Base-by-base conservation (phyloP, 2,113 vertebrate genomes). In the Chionodraco myersi region DNA sequence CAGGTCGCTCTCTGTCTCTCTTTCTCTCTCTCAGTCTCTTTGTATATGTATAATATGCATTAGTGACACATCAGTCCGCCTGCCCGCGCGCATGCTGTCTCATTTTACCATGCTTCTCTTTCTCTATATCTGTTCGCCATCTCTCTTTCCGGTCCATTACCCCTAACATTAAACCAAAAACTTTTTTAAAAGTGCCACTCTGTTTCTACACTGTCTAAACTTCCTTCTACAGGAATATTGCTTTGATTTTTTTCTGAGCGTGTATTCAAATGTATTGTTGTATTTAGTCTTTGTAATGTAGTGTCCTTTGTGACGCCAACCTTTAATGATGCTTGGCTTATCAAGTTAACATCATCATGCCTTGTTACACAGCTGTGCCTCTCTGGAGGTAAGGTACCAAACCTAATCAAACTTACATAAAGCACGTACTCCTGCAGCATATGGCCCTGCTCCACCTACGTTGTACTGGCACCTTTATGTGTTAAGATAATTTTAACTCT, bases 131-230 rank as follows among this genome's bases (percentile, higher is more conserved):
- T 67, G 48, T 34, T 44, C 8, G 0, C 41, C 54, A 23, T 62
- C 62, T 77, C 52, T 64, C 72, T 82, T 84, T 89, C 67, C 36
- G 49, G 64, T 66, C 80, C 79, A 90, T 92, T 92, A 91, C 84
- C 60, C 86, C 67, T 60, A 88, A 76, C 84, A 87, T 89, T 86
- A 88, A 68, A 75, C 68, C 10, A 68, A 68, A 77, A 85, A 80
- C 18, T 82, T 86, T 81, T 83, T 65, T 75, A 68, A 41, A 73
- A 81, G 73, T 83, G 64, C 51, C 8, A 34, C 48, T 49, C 66
- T 53, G 30, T 45, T 54, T 72, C 15, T 60, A 15, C 66, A 30
- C 26, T 51, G 8, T 56, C 8, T 60, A 52, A 21, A 53, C 47
- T 34, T 75, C 53, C 30, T 45, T 75, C 30, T 41, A 26, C 45